phyloP scores from a whole-genome alignment of 2,797 vertebrate species.

The Myotis myotis region DNA sequence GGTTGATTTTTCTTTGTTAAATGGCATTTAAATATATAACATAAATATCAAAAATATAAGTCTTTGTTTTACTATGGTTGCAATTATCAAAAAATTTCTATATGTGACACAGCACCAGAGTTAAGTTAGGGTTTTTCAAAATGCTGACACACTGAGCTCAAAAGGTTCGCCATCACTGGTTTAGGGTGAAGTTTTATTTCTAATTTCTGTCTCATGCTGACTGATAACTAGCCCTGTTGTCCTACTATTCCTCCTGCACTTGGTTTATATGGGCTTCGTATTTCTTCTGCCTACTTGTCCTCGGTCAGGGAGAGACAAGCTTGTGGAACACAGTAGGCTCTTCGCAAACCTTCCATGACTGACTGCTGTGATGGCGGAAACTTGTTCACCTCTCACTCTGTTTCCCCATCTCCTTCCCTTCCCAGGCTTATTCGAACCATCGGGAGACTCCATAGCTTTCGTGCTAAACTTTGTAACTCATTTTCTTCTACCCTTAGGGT shows the following conservation, averaged over 20 bases:
- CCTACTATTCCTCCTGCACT: not conserved
- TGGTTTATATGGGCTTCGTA: not conserved
- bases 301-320: not conserved
- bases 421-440: not conserved
- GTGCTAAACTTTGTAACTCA: not conserved
- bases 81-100: no score
- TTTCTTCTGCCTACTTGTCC: not conserved
- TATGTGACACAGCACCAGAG: no score
- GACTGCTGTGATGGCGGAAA: not conserved
- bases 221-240: not conserved
- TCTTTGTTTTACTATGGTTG: no score
- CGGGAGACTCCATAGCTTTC: not conserved
- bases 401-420: not conserved
- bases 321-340: not conserved
- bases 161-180: no score
- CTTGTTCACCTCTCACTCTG: not conserved
- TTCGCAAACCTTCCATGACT: not conserved
- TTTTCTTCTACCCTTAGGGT: not conserved
- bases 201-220: not conserved
- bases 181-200: not conserved
- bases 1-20: no score
- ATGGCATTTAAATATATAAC: no score
- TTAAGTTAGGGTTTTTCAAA: no score
- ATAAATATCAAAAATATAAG: no score
- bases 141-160: no score